Base-by-base conservation (phyloP, 2,888 invertebrate genomes). In the Monopis laevigella region DNA sequence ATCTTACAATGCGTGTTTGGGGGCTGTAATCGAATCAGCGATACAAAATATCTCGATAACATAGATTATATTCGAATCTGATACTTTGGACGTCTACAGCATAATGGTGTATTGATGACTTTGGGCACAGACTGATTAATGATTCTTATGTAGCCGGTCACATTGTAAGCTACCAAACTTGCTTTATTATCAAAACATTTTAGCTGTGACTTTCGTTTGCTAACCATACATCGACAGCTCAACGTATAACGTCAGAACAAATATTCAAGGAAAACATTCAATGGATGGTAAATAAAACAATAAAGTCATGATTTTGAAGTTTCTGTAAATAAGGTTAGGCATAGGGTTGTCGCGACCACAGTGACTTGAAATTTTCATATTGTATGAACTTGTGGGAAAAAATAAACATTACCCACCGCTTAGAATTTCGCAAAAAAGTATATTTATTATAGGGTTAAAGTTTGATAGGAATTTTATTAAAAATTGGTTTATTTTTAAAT, bases 81-180 rank as follows among this genome's bases (percentile, higher is more conserved):
- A 74, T 72, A 68, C 70, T 73, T 16, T 66, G 73, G 75, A 70
- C 74, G 68, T 67, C 67, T 70, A 64, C 55, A 60, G 62, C 61
- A 66, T 73, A 74, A 74, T 75, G 69, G 58, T 77, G 71, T 78
- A 80, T 78, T 41, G 41, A 44, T 44, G 41, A 26, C 30, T 39
- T 18, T 58, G 54, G n/a, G 69, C 62, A 65, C 67, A 78, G 78
- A 77, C 80, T 78, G 78, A 80, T 80, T 78, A 80, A 80, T 80
- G 78, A 66, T 68, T 55, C 10, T 57, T 56, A 54, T 64, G 61
- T 62, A 65, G 58, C 63, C 62, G 60, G 62, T 63, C 65, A 78
- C 78, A 78, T 77, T 73, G 59, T 21, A 13, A 36, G 21, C 32
- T 12, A 36, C 36, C 18, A 36, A 36, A 19, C 19, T 13, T 24